Conservation (phyloP, 2,113 vertebrate genomes). For the Phaethornis superciliosus region DNA sequence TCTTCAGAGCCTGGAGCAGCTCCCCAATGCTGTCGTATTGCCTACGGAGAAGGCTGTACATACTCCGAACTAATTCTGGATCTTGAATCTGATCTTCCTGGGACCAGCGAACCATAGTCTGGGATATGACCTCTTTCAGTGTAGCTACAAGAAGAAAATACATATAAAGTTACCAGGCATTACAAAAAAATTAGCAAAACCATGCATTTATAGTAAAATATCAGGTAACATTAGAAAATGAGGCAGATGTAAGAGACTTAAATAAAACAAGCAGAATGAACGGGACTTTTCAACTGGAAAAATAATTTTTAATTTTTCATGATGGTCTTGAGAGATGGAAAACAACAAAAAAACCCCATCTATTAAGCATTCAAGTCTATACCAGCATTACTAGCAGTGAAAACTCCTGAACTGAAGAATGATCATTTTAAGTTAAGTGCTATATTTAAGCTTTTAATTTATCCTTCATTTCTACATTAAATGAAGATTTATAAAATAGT, state of each 20-base stretch:
- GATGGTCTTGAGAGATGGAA: neutral
- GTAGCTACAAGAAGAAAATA: slow-evolving; percentile 80
- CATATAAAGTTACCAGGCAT: neutral
- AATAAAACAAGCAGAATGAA: neutral
- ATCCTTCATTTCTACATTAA: neutral
- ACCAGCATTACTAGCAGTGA: neutral
- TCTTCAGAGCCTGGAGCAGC: slow-evolving; percentile 91
- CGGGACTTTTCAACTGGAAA: neutral
- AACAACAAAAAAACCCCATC: neutral
- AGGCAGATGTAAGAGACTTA: neutral
- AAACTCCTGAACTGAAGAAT: neutral
- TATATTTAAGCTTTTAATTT: neutral
- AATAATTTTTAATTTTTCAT: neutral
- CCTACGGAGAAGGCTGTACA: slow-evolving; percentile 93
- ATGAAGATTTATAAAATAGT: neutral
- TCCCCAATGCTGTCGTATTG: slow-evolving; percentile 98
- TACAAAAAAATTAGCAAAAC: neutral
- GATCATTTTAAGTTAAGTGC: neutral
- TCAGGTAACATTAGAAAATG: neutral
- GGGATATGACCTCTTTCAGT: slow-evolving; percentile 94
- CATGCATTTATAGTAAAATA: neutral
- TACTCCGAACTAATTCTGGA: slow-evolving; percentile 91
- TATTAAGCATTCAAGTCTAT: neutral
- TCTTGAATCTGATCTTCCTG: slow-evolving; percentile 96
- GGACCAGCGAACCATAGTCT: slow-evolving; percentile 97